Percentiles rank a stretch among this genome's conserved stretches.
Evolutionary conservation across 92 coral and sea anemone species (phyloP).

Genomic region (Bergia puertoricense): DNA sequence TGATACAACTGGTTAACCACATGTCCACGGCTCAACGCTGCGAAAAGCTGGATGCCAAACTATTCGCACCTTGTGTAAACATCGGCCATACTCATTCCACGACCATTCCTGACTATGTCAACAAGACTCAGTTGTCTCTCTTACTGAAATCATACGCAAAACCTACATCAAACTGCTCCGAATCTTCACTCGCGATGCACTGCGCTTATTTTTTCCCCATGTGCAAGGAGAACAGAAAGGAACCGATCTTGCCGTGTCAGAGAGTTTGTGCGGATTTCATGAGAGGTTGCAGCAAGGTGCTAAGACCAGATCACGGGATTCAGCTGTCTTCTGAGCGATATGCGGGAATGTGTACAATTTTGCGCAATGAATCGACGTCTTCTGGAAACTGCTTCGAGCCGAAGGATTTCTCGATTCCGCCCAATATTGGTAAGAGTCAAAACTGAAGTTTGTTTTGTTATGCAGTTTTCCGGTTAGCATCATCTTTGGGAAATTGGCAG

Average conservation of each 20-base stretch:
- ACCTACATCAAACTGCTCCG: conserved; percentile 8
- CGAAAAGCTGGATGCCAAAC: conserved; percentile 27
- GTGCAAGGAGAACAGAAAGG: conserved; percentile 30
- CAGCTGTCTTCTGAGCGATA: conserved; percentile 22
- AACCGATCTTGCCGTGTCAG: conserved; percentile 21
- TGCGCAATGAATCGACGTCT: conserved; percentile 14
- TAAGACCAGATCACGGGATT: conserved; percentile 32
- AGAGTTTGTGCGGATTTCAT: conserved; percentile 39
- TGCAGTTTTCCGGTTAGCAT: not conserved
- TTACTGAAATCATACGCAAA: conserved; percentile 17
- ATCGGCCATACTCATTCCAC: conserved; percentile 35
- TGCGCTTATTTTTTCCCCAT: conserved; percentile 41
- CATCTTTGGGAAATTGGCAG: too few species aligned
- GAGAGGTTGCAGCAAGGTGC: conserved; percentile 12
- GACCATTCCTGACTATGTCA: conserved; percentile 19
- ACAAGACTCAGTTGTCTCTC: conserved; percentile 21
- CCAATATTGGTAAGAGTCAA: conserved; percentile 18
- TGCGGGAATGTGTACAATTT: conserved; percentile 41
- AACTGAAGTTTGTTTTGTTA: not conserved
- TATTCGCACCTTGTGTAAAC: conserved; percentile 35
- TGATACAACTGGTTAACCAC: not conserved
- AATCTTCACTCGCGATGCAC: conserved; percentile 37
- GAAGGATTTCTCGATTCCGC: conserved; percentile 22
- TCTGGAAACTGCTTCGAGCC: conserved; percentile 43
- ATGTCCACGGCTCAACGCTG: conserved; percentile 21